phyloP scores from a whole-genome alignment of 2,113 vertebrate species.

The Pseudopodoces humilis region DNA sequence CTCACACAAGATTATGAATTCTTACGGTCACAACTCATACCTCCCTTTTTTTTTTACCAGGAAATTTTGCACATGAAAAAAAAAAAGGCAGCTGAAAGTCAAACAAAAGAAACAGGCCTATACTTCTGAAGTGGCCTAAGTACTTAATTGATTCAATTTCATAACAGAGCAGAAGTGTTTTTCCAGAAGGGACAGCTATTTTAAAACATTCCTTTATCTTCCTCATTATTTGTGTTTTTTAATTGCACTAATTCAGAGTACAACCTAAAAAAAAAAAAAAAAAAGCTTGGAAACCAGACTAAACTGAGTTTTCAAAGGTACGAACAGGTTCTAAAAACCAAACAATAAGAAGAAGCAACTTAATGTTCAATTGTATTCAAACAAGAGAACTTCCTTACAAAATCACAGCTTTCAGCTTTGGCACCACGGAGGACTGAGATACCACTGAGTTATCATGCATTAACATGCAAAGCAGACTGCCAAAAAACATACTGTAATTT shows the following conservation, averaged over 20 bases:
- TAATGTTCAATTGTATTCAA: not conserved
- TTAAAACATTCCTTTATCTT: not conserved
- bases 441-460: not conserved
- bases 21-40: fast-evolving
- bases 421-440: not conserved
- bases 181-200: not conserved
- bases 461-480: not conserved
- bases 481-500: fast-evolving
- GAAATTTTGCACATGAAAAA: not conserved
- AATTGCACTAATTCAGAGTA: not conserved
- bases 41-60: not conserved
- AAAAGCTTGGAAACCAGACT: not conserved
- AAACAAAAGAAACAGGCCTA: not conserved
- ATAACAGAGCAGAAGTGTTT: not conserved
- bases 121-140: not conserved
- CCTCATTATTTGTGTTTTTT: not conserved
- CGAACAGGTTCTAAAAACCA: not conserved
- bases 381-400: not conserved
- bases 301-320: not conserved
- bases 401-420: not conserved
- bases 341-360: not conserved
- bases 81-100: not conserved
- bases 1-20: not conserved
- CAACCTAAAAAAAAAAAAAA: not conserved
- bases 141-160: not conserved